Percentiles rank a stretch among this genome's conserved stretches.
phyloP scores from a whole-genome alignment of 30 jellyfish, hydroid and myxozoan genomes.

The Aurelia aurita complex sp. Pacific region DNA sequence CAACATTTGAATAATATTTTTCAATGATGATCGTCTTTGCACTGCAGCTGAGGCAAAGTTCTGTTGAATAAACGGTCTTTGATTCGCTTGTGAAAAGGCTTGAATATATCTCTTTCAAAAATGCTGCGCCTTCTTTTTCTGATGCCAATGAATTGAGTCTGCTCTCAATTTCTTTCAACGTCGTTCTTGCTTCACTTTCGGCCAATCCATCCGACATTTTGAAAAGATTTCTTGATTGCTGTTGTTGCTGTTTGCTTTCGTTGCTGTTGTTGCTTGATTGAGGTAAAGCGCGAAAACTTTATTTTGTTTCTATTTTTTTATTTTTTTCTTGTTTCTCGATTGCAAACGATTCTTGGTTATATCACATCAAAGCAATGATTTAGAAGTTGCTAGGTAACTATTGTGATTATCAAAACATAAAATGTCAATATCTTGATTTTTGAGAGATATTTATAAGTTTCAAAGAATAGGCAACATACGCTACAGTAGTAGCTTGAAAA shows the following conservation, averaged over 20 bases:
- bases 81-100: background rate
- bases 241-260: constrained; percentile 7
- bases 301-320: too few relatives aligned
- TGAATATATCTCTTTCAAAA: constrained; percentile 2
- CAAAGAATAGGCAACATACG: too few relatives aligned
- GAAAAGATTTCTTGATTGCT: background rate
- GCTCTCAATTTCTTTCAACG: background rate
- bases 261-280: too few relatives aligned
- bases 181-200: constrained; percentile 17
- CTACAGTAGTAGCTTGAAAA: too few relatives aligned
- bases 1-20: background rate
- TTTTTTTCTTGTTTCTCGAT: too few relatives aligned
- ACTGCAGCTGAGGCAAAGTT: background rate
- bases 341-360: too few relatives aligned
- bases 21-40: constrained; percentile 9
- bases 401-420: too few relatives aligned
- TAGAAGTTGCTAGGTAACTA: too few relatives aligned
- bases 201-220: constrained; percentile 30
- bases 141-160: background rate
- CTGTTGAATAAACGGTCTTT: background rate
- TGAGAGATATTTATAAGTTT: too few relatives aligned
- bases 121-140: background rate
- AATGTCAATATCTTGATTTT: too few relatives aligned
- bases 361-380: too few relatives aligned
- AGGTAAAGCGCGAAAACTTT: too few relatives aligned